Conservation (phyloP, 2,888 invertebrate genomes). For the Erpobdella octoculata region DNA sequence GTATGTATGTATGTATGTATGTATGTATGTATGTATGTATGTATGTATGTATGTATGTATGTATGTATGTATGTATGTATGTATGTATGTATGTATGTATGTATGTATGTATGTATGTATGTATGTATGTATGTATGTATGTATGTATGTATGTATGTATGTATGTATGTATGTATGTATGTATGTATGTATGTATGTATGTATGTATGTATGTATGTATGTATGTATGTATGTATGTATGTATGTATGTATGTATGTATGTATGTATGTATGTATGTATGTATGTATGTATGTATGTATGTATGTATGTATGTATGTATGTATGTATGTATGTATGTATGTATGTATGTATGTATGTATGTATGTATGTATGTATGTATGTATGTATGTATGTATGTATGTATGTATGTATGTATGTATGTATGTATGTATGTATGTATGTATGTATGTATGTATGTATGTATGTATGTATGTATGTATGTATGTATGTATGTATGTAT, state of each 20-base stretch:
- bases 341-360: constrained; percentile 17
- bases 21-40: constrained; percentile 10
- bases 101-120: not conserved
- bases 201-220: constrained; percentile 24
- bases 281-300: constrained; percentile 25
- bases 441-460: no score
- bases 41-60: constrained; percentile 12
- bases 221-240: constrained; percentile 17
- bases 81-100: not conserved
- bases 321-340: constrained; percentile 24
- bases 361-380: no score
- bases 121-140: constrained; percentile 8
- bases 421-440: no score
- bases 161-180: constrained; percentile 25
- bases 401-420: no score
- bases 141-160: constrained; percentile 22
- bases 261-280: constrained; percentile 20
- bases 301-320: constrained; percentile 26
- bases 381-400: no score
- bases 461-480: no score
- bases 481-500: no score
- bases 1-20: constrained; percentile 21
- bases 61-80: constrained; percentile 19
- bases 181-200: constrained; percentile 24
- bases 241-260: constrained; percentile 10